Percentiles rank a stretch among this genome's conserved stretches.
Conservation (phyloP, 2,888 invertebrate species). For the Acleris literana region DNA sequence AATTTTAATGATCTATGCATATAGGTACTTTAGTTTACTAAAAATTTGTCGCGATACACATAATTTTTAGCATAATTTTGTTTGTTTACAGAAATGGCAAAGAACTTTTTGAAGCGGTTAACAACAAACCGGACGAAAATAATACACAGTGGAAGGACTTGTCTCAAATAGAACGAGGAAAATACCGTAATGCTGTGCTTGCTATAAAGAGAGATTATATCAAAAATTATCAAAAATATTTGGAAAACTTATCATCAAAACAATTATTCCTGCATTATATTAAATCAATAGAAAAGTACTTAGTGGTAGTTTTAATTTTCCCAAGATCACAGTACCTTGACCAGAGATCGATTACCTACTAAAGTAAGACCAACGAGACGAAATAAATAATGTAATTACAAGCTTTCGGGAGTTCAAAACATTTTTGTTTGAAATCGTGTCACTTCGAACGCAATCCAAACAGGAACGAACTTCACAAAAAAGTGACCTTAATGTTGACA, state of each 20-base stretch:
- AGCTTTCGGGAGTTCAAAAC: no score
- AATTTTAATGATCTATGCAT: no score
- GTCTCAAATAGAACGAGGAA: slow-evolving; percentile 48
- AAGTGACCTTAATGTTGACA: no score
- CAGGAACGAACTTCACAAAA: no score
- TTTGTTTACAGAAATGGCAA: slow-evolving; percentile 55
- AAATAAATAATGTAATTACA: no score
- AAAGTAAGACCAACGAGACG: no score
- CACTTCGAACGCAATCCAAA: no score
- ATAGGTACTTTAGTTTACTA: no score
- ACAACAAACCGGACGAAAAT: slow-evolving; percentile 6
- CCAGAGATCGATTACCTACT: no score
- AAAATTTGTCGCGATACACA: no score
- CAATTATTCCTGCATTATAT: slow-evolving; percentile 63
- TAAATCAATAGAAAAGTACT: slow-evolving; percentile 39
- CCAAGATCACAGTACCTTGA: background rate
- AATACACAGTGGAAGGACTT: slow-evolving; percentile 51
- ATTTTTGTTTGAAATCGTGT: no score
- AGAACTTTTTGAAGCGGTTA: slow-evolving; percentile 59
- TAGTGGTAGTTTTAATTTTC: background rate
- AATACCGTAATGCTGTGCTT: slow-evolving; percentile 56
- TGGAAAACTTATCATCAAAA: slow-evolving; percentile 60
- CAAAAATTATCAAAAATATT: slow-evolving; percentile 60
- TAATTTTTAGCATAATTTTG: slow-evolving; percentile 29
- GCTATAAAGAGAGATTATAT: slow-evolving; percentile 65